Evolutionary conservation across 2,888 invertebrate genomes (phyloP), one percentile per base, ranked within the genome.

Genomic region (Patella ulyssiponensis): DNA sequence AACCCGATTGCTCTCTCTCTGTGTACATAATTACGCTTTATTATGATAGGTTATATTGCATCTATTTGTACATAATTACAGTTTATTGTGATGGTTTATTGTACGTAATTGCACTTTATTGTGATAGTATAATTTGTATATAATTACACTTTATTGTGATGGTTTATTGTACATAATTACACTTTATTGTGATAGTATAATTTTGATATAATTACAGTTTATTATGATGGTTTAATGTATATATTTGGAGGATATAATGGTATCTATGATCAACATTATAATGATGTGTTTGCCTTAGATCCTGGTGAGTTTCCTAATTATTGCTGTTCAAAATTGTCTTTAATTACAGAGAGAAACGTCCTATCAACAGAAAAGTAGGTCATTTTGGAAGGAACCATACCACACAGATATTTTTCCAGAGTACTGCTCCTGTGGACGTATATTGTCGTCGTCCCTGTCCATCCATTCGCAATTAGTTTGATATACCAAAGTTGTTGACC

Each of bases 191-290:
- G 20, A 64, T 12, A 7, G 23, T 23, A 23, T 23, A 20, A 64
- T 77, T 78, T 58, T 83, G 83, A 82, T 44, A 9, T 44, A 44
- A 44, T 94, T 94, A 78, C 92, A 96, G 96, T 97, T 94, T 92
- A 95, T 9, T 94, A 96, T 90, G 94, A 95, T 83, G 94, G 94
- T 33, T 93, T 94, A 86, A 94, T 98, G 93, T 97, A 96, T 90
- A 94, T 97, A 81, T 97, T 98, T 92, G 98, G 97, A 74, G 98
- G 98, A 52, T 97, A 95, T 90, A 96, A 97, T 92, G 96, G 96
- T 14, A 92, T 94, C 52, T 91, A 93, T 76, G 94, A 95, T 85
- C 92, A 93, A 76, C 98, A 98, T 92, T 97, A 95, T 89, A 96
- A 96, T 92, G 97, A 97, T 92, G 92, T 97, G 82, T 95, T 95